Evolutionary conservation across 1,140 invertebrate species (phyloP), one percentile per base, ranked within the genome.

Genomic region (Rhopalosiphum maidis): DNA sequence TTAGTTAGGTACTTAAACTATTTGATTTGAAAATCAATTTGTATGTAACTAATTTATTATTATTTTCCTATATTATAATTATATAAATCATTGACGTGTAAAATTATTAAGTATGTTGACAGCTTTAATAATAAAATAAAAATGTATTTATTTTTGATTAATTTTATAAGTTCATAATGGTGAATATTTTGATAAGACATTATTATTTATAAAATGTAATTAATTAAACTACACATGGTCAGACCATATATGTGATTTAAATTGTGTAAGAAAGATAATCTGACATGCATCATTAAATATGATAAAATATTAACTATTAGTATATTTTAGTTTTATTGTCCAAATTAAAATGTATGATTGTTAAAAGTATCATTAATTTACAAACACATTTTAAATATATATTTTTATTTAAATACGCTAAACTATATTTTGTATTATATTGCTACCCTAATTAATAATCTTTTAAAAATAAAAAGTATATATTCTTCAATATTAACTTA

Each of bases 291-390:
- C 15, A 46, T 43, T 86, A 46, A 77, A 77, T 5, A 68, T 30
- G 60, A 68, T 30, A 77, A n/a, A 77, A 77, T 77, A 77, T 77
- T 77, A 18, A 77, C 60, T n/a, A 18, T 35, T 77, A 77, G 30
- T 77, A 18, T 77, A 77, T n/a, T n/a, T n/a, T 77, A 77, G 60
- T n/a, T n/a, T 77, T 77, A n/a, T 77, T 77, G 60, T 77, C 60
- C 11, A 77, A 77, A 77, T 77, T 15, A 77, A 77, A 77, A 77
- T 77, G 21, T n/a, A n/a, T 77, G 4, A 11, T 35, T 77, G 60
- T 77, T 77, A 77, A 77, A 18, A n/a, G 30, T 77, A 77, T 77
- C 60, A 77, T 77, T 77, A n/a, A 77, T 77, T 77, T 77, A 5
- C 60, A 35, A 77, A n/a, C 0, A n/a, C n/a, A 77, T 77, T 77